Evolutionary conservation across 2,113 vertebrate genomes (phyloP), one percentile per base, ranked within the genome.

Genomic region (Plecotus auritus): DNA sequence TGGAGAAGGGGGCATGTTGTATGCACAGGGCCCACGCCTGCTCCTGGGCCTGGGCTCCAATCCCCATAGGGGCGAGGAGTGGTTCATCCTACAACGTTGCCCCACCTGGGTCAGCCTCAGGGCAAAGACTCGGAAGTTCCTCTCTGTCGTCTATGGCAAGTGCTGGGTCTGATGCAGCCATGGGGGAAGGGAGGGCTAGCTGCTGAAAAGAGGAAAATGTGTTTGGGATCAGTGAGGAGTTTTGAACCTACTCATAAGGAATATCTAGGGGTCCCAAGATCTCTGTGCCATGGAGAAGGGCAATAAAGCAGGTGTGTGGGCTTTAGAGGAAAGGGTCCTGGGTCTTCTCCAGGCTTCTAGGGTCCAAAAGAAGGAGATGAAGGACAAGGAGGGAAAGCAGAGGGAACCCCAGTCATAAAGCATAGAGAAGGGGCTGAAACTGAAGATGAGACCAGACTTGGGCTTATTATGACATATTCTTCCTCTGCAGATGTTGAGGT

Each of bases 91-190:
- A 4, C 91, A 96, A 61, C 97, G 76, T 61, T 98, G 97, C n/a
- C 98, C 98, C 0, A 86, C 91, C 9, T 98, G 97, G 98, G 81
- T 98, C 94, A 97, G 72, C 81, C 97, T 98, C 78, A 95, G 35
- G 59, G 70, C 97, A 1, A 97, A 88, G 85, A 11, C 89, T 37
- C 87, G 90, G 69, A 96, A 74, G 90, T 97, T 97, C 81, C 23
- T 98, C 92, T 95, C 97, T 0, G 47, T 98, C 45, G 0, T 96
- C n/a, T 96, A 94, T 0, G 98, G 98, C 94, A 98, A 98, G 98
- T 96, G 7, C 77, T 51, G 74, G 82, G 42, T 59, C 47, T 32
- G 20, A 11, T 16, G 26, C 13, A 69, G 30, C n/a, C 30, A 1
- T 7, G n/a, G 91, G 32, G 80, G 74, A 72, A 35, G 85, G 37